Base-by-base conservation (phyloP, 1,140 invertebrate genomes). In the Eulimnadia texana region DNA sequence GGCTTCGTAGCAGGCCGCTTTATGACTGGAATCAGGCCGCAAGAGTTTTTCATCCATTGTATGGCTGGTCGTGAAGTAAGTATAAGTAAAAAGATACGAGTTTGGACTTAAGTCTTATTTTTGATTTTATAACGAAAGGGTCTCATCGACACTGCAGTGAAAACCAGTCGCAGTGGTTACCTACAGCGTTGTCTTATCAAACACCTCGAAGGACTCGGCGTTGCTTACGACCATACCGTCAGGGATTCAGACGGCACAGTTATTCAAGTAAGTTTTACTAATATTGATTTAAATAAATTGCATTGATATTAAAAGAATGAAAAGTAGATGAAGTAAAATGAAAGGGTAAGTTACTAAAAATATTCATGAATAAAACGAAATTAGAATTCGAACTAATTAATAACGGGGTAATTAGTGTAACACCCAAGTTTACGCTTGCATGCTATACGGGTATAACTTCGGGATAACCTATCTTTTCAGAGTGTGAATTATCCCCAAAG, bases 11-110 rank as follows among this genome's bases (percentile, higher is more conserved):
- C 89, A 67, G 88, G 91, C 2, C 78, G 96, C 27, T 99, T 99
- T 69, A 85, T 98, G 80, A 98, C 94, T 0, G 96, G 96, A 58
- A 93, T 99, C 64, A 82, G 90, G 69, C 93, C 94, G 0, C 93
- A 96, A 74, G 95, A 99, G 71, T 98, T 96, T 70, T 99, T 98
- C 75, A 98, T 97, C 74, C 95, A 99, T 80, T 99, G 95, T 71
- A 99, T 99, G 95, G 97, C 97, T 57, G 97, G 97, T 64, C 81
- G 97, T 74, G 97, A 99, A 81, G 84, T 83, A 70, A 65, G 65
- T 64, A 57, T 56, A 58, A 28, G 28, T 10, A 27, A 22, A 23
- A 62, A 62, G 22, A 25, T 25, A 2, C 50, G 27, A 63, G 53
- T 28, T 24, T 16, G 19, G 22, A 49, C 3, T n/a, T 16, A 47